Evolutionary conservation across 2,113 vertebrate genomes (phyloP), one percentile per base, ranked within the genome.

Genomic region (Odocoileus hemionus): DNA sequence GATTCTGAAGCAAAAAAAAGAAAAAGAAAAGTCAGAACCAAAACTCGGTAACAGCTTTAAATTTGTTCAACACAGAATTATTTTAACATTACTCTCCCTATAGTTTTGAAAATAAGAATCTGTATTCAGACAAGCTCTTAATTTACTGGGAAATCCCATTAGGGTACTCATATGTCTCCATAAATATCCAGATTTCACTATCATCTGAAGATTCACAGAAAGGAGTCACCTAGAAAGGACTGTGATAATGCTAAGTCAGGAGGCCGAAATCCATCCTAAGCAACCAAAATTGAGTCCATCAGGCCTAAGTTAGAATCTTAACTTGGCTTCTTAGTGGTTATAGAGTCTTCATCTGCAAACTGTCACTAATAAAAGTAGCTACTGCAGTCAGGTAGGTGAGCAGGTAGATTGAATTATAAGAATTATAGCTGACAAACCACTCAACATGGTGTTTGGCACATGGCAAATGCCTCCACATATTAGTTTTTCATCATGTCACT

Each of bases 31-130:
- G 19, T 87, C 78, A 61, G 92, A 96, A 76, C 28, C 54, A 76
- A 96, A 95, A 96, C 36, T 84, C 45, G 33, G 43, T 95, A 74
- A 67, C 36, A 83, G 60, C 33, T 94, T 97, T 83, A 93, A 64
- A 94, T 64, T 26, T 78, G 96, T 93, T 86, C 61, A 94, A 86
- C 58, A 96, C 26, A 88, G 39, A 82, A 89, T n/a, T 86, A 74
- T 96, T 98, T 95, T 67, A 97, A 95, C 54, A 52, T 58, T 30
- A 33, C 3, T 57, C 13, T 85, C 61, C 33, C 60, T 36, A 33
- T 26, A 61, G 15, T 54, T 8, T 3, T 78, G 12, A n/a, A 84
- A 91, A 79, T 91, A 25, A 11, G 8, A 47, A n/a, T 43, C 25
- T 94, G 12, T 64, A 47, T 84, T 88, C 45, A 67, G 28, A 88